Percentiles rank a stretch among this genome's conserved stretches.
phyloP scores from a whole-genome alignment of 2,113 vertebrate species.

The Morone saxatilis region DNA sequence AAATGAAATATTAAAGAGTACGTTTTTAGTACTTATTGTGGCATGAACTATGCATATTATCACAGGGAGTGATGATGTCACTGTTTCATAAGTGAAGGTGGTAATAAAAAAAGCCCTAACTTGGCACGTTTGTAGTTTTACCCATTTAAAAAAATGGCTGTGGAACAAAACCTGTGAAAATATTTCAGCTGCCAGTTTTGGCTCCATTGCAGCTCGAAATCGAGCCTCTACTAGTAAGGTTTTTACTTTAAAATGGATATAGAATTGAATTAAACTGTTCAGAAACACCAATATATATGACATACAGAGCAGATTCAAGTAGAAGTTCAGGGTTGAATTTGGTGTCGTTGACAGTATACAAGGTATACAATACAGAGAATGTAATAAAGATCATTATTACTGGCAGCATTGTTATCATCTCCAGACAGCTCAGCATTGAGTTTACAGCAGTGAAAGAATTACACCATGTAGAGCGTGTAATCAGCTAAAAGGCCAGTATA shows the following conservation, averaged over 20 bases:
- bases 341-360: not conserved
- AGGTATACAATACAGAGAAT: not conserved
- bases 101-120: not conserved
- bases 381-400: constrained; percentile 34
- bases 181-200: not conserved
- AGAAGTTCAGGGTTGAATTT: not conserved
- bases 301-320: not conserved
- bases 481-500: constrained; percentile 68
- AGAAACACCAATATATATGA: not conserved
- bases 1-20: not conserved
- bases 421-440: constrained; percentile 46
- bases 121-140: constrained; percentile 1
- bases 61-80: not conserved
- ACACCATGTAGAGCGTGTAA: constrained; percentile 51
- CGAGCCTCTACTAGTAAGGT: not conserved
- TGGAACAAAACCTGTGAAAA: constrained; percentile 5
- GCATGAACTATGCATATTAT: not conserved
- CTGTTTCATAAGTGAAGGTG: not conserved
- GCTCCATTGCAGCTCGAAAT: not conserved
- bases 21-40: not conserved
- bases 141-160: not conserved
- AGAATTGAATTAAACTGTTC: not conserved
- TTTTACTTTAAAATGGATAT: not conserved
- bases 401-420: constrained; percentile 53
- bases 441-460: constrained; percentile 54